A percentile compares a stretch with the other conserved stretches of the same genome.
Conservation (phyloP, 1,140 invertebrate species). For the Tetragnatha versicolor region DNA sequence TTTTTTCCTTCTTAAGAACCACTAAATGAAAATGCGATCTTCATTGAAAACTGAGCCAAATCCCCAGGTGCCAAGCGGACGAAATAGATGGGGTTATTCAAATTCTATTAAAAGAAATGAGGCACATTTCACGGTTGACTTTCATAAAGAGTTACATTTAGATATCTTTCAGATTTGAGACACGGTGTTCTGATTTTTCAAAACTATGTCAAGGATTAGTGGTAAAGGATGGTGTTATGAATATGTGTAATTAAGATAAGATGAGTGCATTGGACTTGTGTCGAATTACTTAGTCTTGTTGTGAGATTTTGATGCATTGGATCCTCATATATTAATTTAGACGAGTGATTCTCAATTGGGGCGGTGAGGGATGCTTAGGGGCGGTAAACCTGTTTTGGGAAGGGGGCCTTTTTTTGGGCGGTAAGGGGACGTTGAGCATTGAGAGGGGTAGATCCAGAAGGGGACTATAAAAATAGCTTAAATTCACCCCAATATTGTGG, state of each 20-base stretch:
- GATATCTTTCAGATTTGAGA: slow-evolving; percentile 2
- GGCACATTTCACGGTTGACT: slow-evolving; percentile 19
- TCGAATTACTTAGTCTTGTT: not conserved
- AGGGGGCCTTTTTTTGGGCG: too few relatives aligned
- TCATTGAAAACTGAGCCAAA: slow-evolving; percentile 20
- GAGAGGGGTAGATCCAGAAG: too few relatives aligned
- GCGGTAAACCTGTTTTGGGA: too few relatives aligned
- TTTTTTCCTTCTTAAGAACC: not conserved
- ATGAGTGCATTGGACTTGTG: not conserved
- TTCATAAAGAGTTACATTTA: slow-evolving; percentile 12
- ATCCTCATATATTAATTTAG: too few relatives aligned
- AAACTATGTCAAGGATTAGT: slow-evolving; percentile 6
- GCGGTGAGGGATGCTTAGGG: too few relatives aligned
- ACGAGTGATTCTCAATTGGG: too few relatives aligned
- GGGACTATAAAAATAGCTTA: too few relatives aligned
- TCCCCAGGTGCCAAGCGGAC: slow-evolving; percentile 1
- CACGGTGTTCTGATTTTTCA: not conserved
- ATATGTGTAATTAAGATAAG: not conserved
- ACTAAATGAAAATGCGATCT: slow-evolving; percentile 28
- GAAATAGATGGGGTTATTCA: not conserved
- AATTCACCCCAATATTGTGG: too few relatives aligned
- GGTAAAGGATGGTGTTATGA: not conserved
- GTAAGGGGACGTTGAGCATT: too few relatives aligned
- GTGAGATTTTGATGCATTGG: too few relatives aligned
- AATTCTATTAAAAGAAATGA: slow-evolving; percentile 31